Evolutionary conservation across 1,140 invertebrate genomes (phyloP).

Genomic region (Leucophenga varia): DNA sequence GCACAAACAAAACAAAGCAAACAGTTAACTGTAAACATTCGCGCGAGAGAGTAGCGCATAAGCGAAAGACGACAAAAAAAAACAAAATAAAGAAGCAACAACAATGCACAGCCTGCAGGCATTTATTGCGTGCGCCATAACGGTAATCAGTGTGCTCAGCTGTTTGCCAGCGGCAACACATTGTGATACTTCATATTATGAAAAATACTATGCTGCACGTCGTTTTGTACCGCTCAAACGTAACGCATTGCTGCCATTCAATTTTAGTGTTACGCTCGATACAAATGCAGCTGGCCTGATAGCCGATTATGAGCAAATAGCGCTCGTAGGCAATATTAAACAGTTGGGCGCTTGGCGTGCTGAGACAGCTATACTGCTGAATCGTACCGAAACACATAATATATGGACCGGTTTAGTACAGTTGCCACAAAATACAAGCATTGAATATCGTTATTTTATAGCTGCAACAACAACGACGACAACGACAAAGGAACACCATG

Average conservation of each 20-base stretch:
- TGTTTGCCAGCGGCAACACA: conserved; percentile 36
- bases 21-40: no score
- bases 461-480: conserved; percentile 22
- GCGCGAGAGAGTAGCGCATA: no score
- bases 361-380: conserved; percentile 30
- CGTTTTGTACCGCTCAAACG: conserved; percentile 44
- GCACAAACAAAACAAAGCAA: no score
- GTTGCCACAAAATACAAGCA: conserved; percentile 62
- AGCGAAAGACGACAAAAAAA: no score
- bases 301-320: conserved; percentile 26
- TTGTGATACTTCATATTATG: conserved; percentile 51
- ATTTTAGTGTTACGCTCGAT: conserved; percentile 31
- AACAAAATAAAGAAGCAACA: no score
- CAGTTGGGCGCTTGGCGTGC: conserved; percentile 34
- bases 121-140: conserved; percentile 22
- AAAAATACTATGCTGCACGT: conserved; percentile 46
- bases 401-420: conserved; percentile 53
- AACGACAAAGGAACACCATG: conserved; percentile 9
- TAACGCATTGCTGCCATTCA: conserved; percentile 32
- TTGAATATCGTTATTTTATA: conserved; percentile 70
- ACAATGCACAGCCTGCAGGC: conserved; percentile 7
- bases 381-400: conserved; percentile 45
- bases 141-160: conserved; percentile 33
- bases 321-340: conserved; percentile 35
- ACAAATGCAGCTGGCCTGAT: conserved; percentile 4